Evolutionary conservation across 2,888 invertebrate species (phyloP), one percentile per base, ranked within the genome.

Genomic region (Andrena camellia): DNA sequence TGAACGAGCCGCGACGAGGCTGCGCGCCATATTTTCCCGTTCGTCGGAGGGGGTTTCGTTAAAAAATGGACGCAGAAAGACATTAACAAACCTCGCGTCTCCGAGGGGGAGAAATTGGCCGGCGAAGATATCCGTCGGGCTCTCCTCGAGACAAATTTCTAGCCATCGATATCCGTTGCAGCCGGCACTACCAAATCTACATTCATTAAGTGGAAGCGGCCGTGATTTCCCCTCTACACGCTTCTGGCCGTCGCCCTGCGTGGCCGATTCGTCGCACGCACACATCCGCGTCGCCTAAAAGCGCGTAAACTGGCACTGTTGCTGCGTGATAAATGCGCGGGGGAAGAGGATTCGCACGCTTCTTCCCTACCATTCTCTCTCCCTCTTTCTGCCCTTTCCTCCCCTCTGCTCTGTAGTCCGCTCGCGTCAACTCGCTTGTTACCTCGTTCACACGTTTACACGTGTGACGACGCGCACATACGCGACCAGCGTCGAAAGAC

Each of bases 301-400:
- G 88, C 90, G 88, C 88, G 86, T 90, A 89, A 90, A 91, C 87
- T 89, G 86, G 86, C 84, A 85, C 87, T 86, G 87, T 86, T 86
- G 88, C 78, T 86, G 82, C 33, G 83, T 91, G 91, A 90, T 89
- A 90, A 90, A 90, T 91, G 85, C 78, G 63, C 68, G 66, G 63
- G 81, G 82, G 84, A 82, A 72, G 67, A 87, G 81, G 71, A 89
- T 86, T 89, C 86, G 86, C 88, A 81, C 86, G 84, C 71, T 72
- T 42, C 13, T 50, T 75, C 35, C 42, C 50, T 73, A 31, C 70
- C 60, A 52, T 42, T 42, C 54, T 29, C 66, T 66, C 52, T 71
- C 54, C 23, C 31, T 54, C 50, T 66, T 67, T 2, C n/a, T 42
- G 50, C 66, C 60, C 6, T 62, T 50, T n/a, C 26, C 52, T 8